These are phyloP conservation scores for Phyllotreta striolata DNA, from an alignment of 2,888 invertebrate species.

Conservation along the genomic window DNA sequence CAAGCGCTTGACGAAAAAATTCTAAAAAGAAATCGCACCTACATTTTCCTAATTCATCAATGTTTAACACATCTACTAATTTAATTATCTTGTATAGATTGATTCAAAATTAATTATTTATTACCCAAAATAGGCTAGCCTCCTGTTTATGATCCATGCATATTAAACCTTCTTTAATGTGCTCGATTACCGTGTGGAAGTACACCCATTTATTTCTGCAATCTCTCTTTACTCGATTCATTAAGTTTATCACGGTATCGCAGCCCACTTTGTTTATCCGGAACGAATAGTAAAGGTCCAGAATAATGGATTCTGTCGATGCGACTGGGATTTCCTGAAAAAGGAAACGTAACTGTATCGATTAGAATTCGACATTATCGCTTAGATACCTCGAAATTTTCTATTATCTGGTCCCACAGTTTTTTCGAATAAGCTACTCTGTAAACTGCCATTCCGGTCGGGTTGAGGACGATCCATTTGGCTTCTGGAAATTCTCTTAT, in stretches of 20 bases:
- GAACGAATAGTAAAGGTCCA: slow-evolving; percentile 38
- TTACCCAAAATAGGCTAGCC: slow-evolving; percentile 29
- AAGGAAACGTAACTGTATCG: slow-evolving; percentile 6
- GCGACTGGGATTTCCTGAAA: slow-evolving; percentile 35
- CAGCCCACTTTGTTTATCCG: slow-evolving; percentile 35
- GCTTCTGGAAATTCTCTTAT: slow-evolving; percentile 60
- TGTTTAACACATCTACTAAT: too few species aligned
- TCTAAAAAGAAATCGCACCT: too few species aligned
- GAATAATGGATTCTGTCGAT: slow-evolving; percentile 30
- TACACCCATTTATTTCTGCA: slow-evolving; percentile 25
- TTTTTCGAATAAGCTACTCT: slow-evolving; percentile 77
- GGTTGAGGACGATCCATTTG: slow-evolving; percentile 83
- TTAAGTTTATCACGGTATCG: slow-evolving; percentile 34
- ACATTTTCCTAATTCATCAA: too few species aligned
- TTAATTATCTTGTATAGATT: neutral
- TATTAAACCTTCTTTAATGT: slow-evolving; percentile 27
- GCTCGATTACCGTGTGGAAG: slow-evolving; percentile 27
- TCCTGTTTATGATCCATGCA: slow-evolving; percentile 24
- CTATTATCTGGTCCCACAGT: slow-evolving; percentile 68
- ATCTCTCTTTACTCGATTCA: slow-evolving; percentile 18
- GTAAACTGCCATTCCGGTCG: slow-evolving; percentile 83
- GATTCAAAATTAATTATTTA: neutral
- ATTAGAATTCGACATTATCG: neutral
- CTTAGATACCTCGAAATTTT: slow-evolving; percentile 49
- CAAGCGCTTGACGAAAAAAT: slow-evolving; percentile 15